Conservation (phyloP, 2,113 vertebrate species). For the Phalacrocorax carbo region DNA sequence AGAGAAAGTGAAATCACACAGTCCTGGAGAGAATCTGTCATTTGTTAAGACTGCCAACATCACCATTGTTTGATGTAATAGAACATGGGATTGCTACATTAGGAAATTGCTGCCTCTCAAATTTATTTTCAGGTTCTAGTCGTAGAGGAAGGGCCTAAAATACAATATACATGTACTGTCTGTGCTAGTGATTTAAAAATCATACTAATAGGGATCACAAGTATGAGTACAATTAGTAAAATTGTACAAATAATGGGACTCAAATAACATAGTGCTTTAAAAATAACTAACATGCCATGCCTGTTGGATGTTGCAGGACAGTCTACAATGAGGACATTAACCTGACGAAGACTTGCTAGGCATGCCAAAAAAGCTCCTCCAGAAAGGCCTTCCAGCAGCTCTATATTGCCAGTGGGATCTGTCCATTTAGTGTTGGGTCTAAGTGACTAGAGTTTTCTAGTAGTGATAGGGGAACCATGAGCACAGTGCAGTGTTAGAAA, state of each 20-base stretch:
- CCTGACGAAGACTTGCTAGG: background rate
- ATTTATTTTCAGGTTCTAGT: background rate
- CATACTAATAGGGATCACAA: background rate
- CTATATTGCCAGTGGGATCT: background rate
- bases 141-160: background rate
- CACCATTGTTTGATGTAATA: background rate
- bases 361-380: background rate
- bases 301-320: background rate
- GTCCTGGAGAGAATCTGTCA: background rate
- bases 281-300: background rate
- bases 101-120: background rate
- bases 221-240: background rate
- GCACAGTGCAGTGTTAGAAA: background rate
- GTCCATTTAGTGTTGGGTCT: background rate
- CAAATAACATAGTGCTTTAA: background rate
- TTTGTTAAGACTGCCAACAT: background rate
- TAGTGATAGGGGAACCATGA: background rate
- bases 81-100: background rate
- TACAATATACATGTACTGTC: background rate
- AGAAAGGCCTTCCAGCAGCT: background rate
- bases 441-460: background rate
- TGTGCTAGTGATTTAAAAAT: background rate
- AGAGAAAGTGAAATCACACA: background rate
- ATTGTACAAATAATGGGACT: background rate
- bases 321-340: background rate